phyloP scores from a whole-genome alignment of 53 echinoderm and acorn worm genomes.

The Stichopus horrens region DNA sequence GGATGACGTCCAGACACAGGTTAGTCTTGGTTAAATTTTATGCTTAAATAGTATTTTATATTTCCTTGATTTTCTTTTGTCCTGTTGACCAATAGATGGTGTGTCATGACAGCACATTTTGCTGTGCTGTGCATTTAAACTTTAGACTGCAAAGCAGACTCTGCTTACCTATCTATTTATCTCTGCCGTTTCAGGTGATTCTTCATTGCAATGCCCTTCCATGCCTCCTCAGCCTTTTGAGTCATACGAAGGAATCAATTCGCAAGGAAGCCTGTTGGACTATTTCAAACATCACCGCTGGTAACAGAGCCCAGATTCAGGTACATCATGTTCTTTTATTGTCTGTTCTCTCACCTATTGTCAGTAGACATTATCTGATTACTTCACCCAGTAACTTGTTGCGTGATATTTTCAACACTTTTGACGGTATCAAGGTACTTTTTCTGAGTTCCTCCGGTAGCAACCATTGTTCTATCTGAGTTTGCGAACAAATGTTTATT shows the following conservation, averaged over 20 bases:
- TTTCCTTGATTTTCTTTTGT: no score
- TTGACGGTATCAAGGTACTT: no score
- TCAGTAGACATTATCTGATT: no score
- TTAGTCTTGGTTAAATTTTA: constrained; percentile 14
- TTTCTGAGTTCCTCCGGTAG: no score
- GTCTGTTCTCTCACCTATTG: no score
- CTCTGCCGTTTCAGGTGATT: constrained; percentile 59
- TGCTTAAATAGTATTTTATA: no score
- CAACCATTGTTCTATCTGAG: no score
- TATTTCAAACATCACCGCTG: constrained; percentile 97
- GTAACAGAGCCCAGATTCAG: constrained; percentile 96
- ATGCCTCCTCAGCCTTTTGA: constrained; percentile 84
- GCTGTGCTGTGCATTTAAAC: background rate
- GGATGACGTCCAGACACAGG: constrained; percentile 98
- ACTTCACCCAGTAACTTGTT: no score
- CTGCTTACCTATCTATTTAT: background rate
- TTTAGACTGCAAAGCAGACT: background rate
- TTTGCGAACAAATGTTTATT: no score
- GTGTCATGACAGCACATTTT: no score
- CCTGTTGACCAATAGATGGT: no score
- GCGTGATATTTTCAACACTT: no score
- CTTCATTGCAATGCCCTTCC: constrained; percentile 92
- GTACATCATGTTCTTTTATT: constrained; percentile 33
- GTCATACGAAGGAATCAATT: constrained; percentile 95
- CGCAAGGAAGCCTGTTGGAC: constrained; percentile 99